Evolutionary conservation across 1,140 invertebrate species (phyloP), one percentile per base, ranked within the genome.

Genomic region (Drosophila gunungcola): DNA sequence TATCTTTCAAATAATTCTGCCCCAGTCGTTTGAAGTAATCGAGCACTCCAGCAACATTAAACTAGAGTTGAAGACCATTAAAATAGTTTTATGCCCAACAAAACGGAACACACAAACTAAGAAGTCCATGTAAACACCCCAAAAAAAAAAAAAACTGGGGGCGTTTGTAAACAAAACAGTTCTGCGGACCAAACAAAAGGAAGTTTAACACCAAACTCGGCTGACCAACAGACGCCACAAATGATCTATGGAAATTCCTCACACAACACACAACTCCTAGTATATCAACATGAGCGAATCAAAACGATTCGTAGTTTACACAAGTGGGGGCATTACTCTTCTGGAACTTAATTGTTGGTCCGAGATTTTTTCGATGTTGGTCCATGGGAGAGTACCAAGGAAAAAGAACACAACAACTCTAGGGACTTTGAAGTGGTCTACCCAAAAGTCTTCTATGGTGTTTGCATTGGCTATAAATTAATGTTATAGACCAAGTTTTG

Each of bases 401-500:
- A 27, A 6, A 2, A 12, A n/a, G 25, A 39, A 25, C 25, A 58
- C 56, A 36, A 60, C 55, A 64, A 49, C 34, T 51, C 53, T 11
- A 70, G 73, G 16, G 36, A 74, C 82, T 85, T 84, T 73, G 62
- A 86, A 86, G 81, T 74, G 68, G 57, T 41, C 53, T 53, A 7
- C 16, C 42, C 7, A 51, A 29, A 39, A 43, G 51, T 21, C 16
- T 27, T 43, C 25, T 7, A 10, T 53, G 27, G 16, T 41, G 36
- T 73, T 76, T 54, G 58, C 73, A 76, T 74, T 57, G 85, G 73
- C 77, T 38, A 88, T 88, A 88, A 88, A 90, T 90, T 88, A 84
- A 90, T 88, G 85, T 80, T 84, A 84, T 88, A 88, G 85, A 76
- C 84, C 64, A 80, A 74, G 48, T 88, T 88, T 88, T 86, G 84